Conservation (phyloP, 2,113 vertebrate genomes). For the Microtus ochrogaster region DNA sequence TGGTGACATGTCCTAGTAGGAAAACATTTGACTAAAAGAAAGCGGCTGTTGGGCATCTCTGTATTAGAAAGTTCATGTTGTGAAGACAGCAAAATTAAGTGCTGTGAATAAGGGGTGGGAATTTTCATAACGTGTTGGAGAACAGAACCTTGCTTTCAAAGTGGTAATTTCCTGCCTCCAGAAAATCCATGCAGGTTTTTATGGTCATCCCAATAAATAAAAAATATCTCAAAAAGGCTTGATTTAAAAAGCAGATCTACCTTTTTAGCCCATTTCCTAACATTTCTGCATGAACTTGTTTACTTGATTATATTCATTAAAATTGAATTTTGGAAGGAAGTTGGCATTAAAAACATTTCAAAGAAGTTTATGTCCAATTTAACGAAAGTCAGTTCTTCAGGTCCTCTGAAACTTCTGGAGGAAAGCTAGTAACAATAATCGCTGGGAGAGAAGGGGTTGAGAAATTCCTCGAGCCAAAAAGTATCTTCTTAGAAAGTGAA, state of each 20-base stretch:
- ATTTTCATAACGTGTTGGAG: constrained; percentile 81
- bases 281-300: constrained; percentile 67
- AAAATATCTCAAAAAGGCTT: constrained; percentile 58
- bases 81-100: constrained; percentile 80
- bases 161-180: constrained; percentile 76
- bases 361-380: constrained; percentile 65
- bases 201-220: constrained; percentile 61
- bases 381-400: constrained; percentile 39
- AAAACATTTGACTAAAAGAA: constrained; percentile 87
- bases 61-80: constrained; percentile 81
- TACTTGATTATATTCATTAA: constrained; percentile 76
- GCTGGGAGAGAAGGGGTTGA: neutral
- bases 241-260: constrained; percentile 62
- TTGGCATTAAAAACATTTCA: constrained; percentile 71
- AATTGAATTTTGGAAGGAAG: neutral
- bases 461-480: constrained; percentile 7
- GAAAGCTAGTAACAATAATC: constrained; percentile 35
- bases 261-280: constrained; percentile 42
- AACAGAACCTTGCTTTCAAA: constrained; percentile 69
- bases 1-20: constrained; percentile 87
- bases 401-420: constrained; percentile 70
- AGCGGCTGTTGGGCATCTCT: constrained; percentile 76
- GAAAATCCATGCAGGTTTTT: constrained; percentile 67
- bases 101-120: constrained; percentile 77
- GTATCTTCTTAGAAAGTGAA: constrained; percentile 49